Percentiles rank a stretch among this genome's conserved stretches.
Conservation (phyloP, 2,888 invertebrate genomes). For the Leptothorax acervorum region DNA sequence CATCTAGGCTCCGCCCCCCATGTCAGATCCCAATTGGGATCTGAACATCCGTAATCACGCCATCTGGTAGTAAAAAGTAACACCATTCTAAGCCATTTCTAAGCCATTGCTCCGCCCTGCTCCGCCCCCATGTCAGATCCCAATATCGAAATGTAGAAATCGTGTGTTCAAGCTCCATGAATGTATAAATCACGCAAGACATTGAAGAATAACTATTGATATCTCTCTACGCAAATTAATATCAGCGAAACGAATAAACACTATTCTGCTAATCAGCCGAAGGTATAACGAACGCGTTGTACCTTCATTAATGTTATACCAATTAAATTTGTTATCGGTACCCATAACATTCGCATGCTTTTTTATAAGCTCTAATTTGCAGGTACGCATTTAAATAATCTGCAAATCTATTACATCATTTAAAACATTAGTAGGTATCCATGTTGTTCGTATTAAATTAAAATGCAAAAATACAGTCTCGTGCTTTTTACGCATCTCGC, state of each 20-base stretch:
- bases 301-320: not conserved
- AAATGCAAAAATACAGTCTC: conserved; percentile 18
- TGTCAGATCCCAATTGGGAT: too few relatives aligned
- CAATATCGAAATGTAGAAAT: not conserved
- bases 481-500: not conserved
- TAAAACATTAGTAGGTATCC: not conserved
- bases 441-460: not conserved
- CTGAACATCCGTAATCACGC: too few relatives aligned
- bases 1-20: too few relatives aligned
- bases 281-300: not conserved
- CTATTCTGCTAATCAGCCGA: not conserved
- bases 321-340: not conserved
- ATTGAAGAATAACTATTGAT: not conserved
- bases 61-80: too few relatives aligned
- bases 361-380: not conserved
- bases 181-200: not conserved
- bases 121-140: too few relatives aligned
- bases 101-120: too few relatives aligned
- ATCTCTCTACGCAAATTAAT: conserved; percentile 12
- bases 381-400: conserved; percentile 9
- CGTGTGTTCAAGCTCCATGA: not conserved
- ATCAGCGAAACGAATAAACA: conserved; percentile 10
- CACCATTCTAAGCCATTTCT: too few relatives aligned
- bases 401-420: not conserved
- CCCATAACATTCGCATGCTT: not conserved